Evolutionary conservation across 2,797 vertebrate genomes (phyloP).

Genomic region (Chanos chanos): DNA sequence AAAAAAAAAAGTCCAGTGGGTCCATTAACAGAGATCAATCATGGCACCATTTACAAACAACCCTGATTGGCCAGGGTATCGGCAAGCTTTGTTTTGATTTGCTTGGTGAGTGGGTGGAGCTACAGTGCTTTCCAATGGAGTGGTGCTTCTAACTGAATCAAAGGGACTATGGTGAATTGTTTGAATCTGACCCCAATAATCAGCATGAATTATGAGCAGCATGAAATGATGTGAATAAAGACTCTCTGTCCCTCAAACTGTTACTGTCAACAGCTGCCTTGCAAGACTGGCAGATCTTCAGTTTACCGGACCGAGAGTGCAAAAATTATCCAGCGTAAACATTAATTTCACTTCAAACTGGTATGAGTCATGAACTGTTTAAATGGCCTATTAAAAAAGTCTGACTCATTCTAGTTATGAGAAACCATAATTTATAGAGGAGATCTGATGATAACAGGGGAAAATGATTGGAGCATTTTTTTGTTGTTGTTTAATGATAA

Average conservation of each 20-base stretch:
- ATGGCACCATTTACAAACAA: neutral
- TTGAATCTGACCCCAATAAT: neutral
- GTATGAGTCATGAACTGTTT: constrained; percentile 1
- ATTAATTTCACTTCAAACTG: constrained; percentile 1
- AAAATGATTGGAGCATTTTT: neutral
- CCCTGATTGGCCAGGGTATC: neutral
- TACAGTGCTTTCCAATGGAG: neutral
- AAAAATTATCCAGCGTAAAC: constrained; percentile 2
- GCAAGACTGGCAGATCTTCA: neutral
- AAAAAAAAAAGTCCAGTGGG: neutral
- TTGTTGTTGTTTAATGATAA: neutral
- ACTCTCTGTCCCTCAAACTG: neutral
- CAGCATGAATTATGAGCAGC: neutral
- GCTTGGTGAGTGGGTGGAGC: neutral
- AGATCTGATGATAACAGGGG: neutral
- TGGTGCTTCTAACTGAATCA: too few species aligned
- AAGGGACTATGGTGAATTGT: neutral
- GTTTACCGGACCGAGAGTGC: neutral
- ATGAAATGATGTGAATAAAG: neutral
- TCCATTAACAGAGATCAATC: too few species aligned
- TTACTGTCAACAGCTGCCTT: too few species aligned
- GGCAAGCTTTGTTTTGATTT: neutral
- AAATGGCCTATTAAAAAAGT: neutral
- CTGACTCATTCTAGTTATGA: constrained; percentile 23
- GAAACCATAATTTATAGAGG: constrained; percentile 20